A percentile compares a stretch with the other conserved stretches of the same genome.
phyloP scores from a whole-genome alignment of 2,888 invertebrate species.

The Chrysotoxum bicinctum region DNA sequence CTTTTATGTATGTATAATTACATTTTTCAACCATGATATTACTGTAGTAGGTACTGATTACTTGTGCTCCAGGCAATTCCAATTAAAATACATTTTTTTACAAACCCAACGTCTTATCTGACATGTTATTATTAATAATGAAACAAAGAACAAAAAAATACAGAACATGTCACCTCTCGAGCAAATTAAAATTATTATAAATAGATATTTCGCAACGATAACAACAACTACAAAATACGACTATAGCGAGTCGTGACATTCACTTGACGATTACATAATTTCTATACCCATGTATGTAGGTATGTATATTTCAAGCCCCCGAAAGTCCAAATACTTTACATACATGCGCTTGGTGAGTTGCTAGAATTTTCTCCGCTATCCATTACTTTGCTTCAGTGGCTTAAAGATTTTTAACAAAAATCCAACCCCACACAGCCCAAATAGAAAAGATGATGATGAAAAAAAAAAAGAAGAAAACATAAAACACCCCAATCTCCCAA shows the following conservation, averaged over 20 bases:
- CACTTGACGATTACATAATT: constrained; percentile 38
- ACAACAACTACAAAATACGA: constrained; percentile 14
- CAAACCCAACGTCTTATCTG: constrained; percentile 1
- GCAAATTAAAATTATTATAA: constrained; percentile 14
- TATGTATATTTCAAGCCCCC: neutral
- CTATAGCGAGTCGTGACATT: constrained; percentile 20
- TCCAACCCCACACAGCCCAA: constrained; percentile 21
- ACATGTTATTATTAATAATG: neutral
- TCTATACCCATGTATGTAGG: constrained; percentile 5
- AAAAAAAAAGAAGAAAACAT: constrained; percentile 7
- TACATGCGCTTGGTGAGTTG: constrained; percentile 49
- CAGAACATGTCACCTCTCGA: constrained; percentile 53
- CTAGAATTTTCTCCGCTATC: constrained; percentile 69
- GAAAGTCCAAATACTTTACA: constrained; percentile 28
- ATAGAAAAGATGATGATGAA: constrained; percentile 17
- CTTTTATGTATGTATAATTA: neutral
- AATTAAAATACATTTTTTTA: neutral
- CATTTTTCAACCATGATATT: neutral
- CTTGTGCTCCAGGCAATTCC: neutral
- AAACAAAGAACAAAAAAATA: constrained; percentile 30
- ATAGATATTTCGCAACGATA: constrained; percentile 41
- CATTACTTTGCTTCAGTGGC: constrained; percentile 71
- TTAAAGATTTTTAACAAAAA: constrained; percentile 61
- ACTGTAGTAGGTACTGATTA: neutral
- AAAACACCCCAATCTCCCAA: constrained; percentile 55